Conservation (phyloP, 2,888 invertebrate species). For the Drosophila stalkeri region DNA sequence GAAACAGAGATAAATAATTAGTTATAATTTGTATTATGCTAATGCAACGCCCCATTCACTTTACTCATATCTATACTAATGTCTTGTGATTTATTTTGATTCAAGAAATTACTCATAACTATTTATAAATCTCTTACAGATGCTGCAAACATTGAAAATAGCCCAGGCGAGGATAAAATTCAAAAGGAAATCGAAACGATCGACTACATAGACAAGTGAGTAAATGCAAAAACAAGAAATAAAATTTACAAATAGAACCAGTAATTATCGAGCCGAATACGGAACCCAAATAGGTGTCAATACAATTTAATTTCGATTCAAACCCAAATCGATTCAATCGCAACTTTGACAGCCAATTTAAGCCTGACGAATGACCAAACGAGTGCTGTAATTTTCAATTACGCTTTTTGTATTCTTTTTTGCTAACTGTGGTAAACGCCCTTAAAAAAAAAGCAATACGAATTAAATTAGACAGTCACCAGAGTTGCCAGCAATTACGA, state of each 20-base stretch:
- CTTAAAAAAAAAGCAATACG: conserved; percentile 51
- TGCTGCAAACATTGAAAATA: conserved; percentile 74
- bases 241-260: conserved; percentile 10
- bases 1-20: conserved; percentile 22
- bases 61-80: conserved; percentile 7
- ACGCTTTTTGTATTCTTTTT: conserved; percentile 22
- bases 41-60: conserved; percentile 22
- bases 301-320: conserved; percentile 42
- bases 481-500: conserved; percentile 59
- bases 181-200: conserved; percentile 84
- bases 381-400: conserved; percentile 50
- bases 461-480: conserved; percentile 58
- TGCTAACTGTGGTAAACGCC: conserved; percentile 55
- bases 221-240: conserved; percentile 35
- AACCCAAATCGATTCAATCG: conserved; percentile 50
- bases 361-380: conserved; percentile 32
- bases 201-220: conserved; percentile 84
- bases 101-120: conserved; percentile 4
- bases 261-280: conserved; percentile 37
- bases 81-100: conserved; percentile 25
- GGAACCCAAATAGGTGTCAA: conserved; percentile 38
- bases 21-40: conserved; percentile 34
- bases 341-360: conserved; percentile 44
- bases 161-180: conserved; percentile 80
- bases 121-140: conserved; percentile 65